Base-by-base conservation (phyloP, 2,888 invertebrate genomes). In the Lepidonotus clava region DNA sequence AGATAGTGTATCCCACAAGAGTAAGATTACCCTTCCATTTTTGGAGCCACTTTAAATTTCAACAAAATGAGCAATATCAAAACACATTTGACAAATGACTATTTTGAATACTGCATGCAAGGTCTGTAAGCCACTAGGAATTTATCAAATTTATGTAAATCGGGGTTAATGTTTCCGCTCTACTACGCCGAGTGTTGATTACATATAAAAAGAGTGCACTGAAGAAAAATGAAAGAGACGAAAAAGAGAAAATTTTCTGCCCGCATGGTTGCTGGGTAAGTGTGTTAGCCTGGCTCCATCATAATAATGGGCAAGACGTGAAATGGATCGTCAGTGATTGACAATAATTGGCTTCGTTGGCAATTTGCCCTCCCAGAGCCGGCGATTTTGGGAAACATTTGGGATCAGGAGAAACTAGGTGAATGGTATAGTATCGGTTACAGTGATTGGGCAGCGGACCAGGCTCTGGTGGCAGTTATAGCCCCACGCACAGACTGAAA, bases 311-410 rank as follows among this genome's bases (percentile, higher is more conserved):
- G 61, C 18, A n/a, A 24, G 28, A 2, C 28, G 61, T 1, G 61
- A 61, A 61, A 61, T 61, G 5, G 61, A n/a, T 28, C 61, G 61
- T 28, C 24, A 32, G 61, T 61, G 28, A 61, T 28, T 61, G 61
- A 61, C 5, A 61, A 61, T 61, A 61, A 61, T 61, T 61, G 61
- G 61, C 61, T 61, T 61, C 28, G 61, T 61, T n/a, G 61, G 24
- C 61, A 28, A 14, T 4, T 32, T 61, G 11, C 28, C 61, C 28
- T 11, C 8, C 46, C 46, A 6, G 46, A 18, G 46, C 46, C n/a
- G 46, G 18, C 8, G 46, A 46, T 46, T 46, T n/a, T 8, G 56
- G 24, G 56, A 56, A n/a, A n/a, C 56, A 56, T n/a, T 5, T 11
- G 14, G 5, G 56, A 56, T 11, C 56, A 11, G n/a, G 8, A 11